A percentile compares a stretch with the other conserved stretches of the same genome.
phyloP scores from a whole-genome alignment of 92 coral and sea anemone genomes.

The Micromussa lordhowensis region DNA sequence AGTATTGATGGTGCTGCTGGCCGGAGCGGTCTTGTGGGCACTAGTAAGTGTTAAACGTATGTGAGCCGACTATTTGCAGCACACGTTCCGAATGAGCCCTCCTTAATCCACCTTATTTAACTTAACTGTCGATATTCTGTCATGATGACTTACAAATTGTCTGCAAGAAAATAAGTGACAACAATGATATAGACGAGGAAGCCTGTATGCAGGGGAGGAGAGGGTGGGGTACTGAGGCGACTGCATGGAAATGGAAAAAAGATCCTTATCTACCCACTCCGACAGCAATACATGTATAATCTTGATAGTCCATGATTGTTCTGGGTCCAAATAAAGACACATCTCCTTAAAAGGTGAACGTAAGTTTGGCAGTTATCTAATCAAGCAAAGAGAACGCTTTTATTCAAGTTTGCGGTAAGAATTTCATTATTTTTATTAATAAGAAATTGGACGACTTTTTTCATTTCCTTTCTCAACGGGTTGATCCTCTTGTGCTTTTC shows the following conservation, averaged over 20 bases:
- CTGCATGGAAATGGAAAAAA: background rate
- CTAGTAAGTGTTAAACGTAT: slow-evolving; percentile 62
- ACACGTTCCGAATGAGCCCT: background rate
- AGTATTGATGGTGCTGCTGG: slow-evolving; percentile 49
- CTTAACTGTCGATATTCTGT: background rate
- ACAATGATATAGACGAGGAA: background rate
- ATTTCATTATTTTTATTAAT: too few species aligned
- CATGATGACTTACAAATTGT: too few species aligned
- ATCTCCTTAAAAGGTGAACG: too few species aligned
- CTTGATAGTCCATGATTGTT: too few species aligned
- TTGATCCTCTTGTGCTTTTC: background rate
- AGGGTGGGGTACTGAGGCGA: background rate
- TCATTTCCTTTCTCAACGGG: background rate
- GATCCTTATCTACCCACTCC: background rate
- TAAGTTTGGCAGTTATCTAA: too few species aligned
- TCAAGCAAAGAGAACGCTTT: too few species aligned
- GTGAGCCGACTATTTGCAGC: background rate
- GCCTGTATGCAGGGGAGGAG: background rate
- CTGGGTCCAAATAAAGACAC: too few species aligned
- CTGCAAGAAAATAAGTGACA: background rate
- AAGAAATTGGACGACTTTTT: background rate
- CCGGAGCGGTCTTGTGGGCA: slow-evolving; percentile 75
- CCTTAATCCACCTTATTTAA: background rate
- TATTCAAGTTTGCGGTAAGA: too few species aligned
- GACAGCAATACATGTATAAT: too few species aligned